Conservation (phyloP, 2,797 vertebrate species). For the Coregonus sp. region DNA sequence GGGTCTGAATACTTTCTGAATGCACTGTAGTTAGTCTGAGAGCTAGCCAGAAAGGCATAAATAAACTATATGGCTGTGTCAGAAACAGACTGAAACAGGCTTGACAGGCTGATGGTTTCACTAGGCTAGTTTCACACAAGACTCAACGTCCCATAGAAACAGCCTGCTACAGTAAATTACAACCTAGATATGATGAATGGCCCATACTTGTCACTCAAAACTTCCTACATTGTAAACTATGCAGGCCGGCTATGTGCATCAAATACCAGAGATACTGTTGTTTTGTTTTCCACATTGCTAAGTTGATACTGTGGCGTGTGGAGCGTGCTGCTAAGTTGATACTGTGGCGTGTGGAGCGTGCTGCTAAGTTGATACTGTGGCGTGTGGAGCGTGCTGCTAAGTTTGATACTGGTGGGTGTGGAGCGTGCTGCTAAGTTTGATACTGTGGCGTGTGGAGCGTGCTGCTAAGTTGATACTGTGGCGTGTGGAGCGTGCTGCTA, state of each 20-base stretch:
- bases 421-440: too few relatives aligned
- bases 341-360: too few relatives aligned
- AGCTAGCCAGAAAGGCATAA: neutral
- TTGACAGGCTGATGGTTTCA: constrained; percentile 59
- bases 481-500: too few relatives aligned
- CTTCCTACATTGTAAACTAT: neutral
- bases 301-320: constrained; percentile 50
- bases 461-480: too few relatives aligned
- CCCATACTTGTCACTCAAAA: constrained; percentile 6
- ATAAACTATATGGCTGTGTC: neutral
- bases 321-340: too few relatives aligned
- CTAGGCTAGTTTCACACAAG: constrained; percentile 52
- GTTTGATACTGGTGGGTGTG: too few relatives aligned
- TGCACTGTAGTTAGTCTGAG: neutral
- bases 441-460: too few relatives aligned
- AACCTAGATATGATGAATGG: constrained; percentile 17
- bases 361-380: too few relatives aligned
- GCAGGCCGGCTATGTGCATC: neutral
- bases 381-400: too few relatives aligned
- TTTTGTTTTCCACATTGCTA: constrained; percentile 24
- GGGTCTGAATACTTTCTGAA: too few relatives aligned
- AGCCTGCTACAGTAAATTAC: neutral
- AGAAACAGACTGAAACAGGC: constrained; percentile 1
- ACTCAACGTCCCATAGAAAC: constrained; percentile 9
- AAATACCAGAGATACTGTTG: neutral